These are phyloP conservation scores for Tachuris rubrigastra DNA, from an alignment of 2,113 vertebrate genomes.

Conservation along the genomic window DNA sequence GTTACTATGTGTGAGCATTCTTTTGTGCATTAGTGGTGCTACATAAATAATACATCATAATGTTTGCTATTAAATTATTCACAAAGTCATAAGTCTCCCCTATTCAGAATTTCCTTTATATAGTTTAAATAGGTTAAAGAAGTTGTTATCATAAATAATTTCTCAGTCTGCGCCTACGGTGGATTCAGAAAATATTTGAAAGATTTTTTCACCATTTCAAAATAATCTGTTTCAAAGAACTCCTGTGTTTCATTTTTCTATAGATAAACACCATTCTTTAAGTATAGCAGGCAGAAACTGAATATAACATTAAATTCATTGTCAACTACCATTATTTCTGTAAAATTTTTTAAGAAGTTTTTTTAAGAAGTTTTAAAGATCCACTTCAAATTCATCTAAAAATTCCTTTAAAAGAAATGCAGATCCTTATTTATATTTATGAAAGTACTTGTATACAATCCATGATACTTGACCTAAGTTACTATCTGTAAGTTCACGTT, in stretches of 20 bases:
- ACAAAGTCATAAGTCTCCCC: background rate
- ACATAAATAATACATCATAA: conserved; percentile 38
- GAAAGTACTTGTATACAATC: background rate
- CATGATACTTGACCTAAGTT: background rate
- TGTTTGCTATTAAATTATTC: conserved; percentile 49
- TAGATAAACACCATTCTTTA: background rate
- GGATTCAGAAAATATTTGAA: background rate
- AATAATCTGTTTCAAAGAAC: background rate
- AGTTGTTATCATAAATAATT: conserved; percentile 24
- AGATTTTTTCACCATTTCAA: background rate
- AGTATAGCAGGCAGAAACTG: background rate
- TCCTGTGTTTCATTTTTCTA: background rate
- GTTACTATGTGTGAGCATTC: background rate
- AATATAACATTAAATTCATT: background rate
- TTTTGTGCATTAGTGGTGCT: background rate
- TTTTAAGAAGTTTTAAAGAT: background rate
- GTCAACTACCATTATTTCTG: background rate
- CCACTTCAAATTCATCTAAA: background rate
- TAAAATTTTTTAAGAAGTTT: background rate
- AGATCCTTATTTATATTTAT: background rate
- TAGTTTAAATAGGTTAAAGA: conserved; percentile 19
- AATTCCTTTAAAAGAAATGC: background rate
- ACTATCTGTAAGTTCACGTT: conserved; percentile 21
- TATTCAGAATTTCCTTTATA: background rate
- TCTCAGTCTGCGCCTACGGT: background rate